These are phyloP conservation scores for Pseudoatta argentina DNA, from an alignment of 1,140 invertebrate species.

Conservation along the genomic window DNA sequence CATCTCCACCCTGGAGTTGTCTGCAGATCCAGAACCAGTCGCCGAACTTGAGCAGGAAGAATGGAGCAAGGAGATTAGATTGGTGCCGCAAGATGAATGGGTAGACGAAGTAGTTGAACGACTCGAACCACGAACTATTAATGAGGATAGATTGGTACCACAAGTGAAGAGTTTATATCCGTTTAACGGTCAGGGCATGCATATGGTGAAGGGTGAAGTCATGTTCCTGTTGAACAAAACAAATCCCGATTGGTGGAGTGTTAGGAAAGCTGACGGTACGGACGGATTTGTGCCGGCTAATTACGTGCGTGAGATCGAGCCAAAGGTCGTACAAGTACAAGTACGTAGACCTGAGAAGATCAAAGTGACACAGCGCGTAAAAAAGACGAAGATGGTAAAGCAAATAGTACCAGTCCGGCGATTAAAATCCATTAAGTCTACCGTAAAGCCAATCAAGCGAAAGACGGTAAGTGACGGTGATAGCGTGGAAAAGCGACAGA, in stretches of 20 bases:
- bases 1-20: slow-evolving; percentile 91
- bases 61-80: slow-evolving; percentile 91
- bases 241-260: slow-evolving; percentile 99
- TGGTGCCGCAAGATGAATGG: slow-evolving; percentile 96
- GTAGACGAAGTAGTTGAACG: slow-evolving; percentile 96
- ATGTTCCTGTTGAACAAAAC: slow-evolving; percentile 98
- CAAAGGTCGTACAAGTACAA: slow-evolving; percentile 93
- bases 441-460: slow-evolving; percentile 86
- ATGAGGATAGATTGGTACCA: slow-evolving; percentile 94
- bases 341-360: slow-evolving; percentile 94
- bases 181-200: slow-evolving; percentile 97
- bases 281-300: slow-evolving; percentile 99
- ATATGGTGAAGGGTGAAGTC: slow-evolving; percentile 94
- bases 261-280: slow-evolving; percentile 95
- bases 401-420: slow-evolving; percentile 92
- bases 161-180: slow-evolving; percentile 96
- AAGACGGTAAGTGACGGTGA: slow-evolving; percentile 89
- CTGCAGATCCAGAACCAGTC: slow-evolving; percentile 89
- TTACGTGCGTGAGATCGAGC: slow-evolving; percentile 97
- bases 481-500: slow-evolving; percentile 94
- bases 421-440: slow-evolving; percentile 87
- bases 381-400: slow-evolving; percentile 95
- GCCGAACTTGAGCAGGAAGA: slow-evolving; percentile 91
- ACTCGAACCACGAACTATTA: slow-evolving; percentile 93
- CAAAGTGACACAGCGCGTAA: slow-evolving; percentile 93